Base-by-base conservation (phyloP, 2,888 invertebrate species). In the Elysia crispata region DNA sequence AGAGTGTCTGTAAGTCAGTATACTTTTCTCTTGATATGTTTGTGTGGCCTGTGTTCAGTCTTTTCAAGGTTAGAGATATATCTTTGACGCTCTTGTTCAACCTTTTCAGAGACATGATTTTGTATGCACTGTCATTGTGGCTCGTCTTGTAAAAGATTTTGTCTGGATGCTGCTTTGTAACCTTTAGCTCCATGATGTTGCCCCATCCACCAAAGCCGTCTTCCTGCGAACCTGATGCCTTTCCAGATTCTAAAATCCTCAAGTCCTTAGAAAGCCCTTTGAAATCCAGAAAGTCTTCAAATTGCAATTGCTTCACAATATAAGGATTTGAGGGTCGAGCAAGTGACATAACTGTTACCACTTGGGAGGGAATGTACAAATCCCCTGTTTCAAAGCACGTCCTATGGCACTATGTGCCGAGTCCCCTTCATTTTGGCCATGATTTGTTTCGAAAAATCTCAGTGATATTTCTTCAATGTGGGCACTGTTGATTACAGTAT, bases 71-170 rank as follows among this genome's bases (percentile, higher is more conserved):
- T 41, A 66, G 28, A 23, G 25, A 6, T 23, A 66, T 6, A 28
- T 66, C 67, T 28, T 66, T 6, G 23, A 6, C 25, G 25, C 31
- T 66, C 6, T 66, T 25, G 6, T 25, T 28, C 25, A 66, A 28
- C 25, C 67, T 66, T 28, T 66, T 66, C 25, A 66, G 67, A 28
- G 67, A 25, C 25, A 30, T 18, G 3, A 28, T 66, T 66, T 66
- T 66, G 25, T 23, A 66, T 66, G 25, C 23, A 66, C 67, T 25
- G 25, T 66, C 67, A 28, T 3, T 8, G 67, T 66, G 67, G 67
- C 67, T 66, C 67, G 25, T 15, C 64, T 64, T 64, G 64, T 64
- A 64, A n/a, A 64, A 64, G 18, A 64, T 25, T 66, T 66, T 66
- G 25, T 25, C 31, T 66, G 67, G 13, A 23, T 66, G 67, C 25